phyloP scores from a whole-genome alignment of 2,797 vertebrate genomes.

The Sus cebifrons region DNA sequence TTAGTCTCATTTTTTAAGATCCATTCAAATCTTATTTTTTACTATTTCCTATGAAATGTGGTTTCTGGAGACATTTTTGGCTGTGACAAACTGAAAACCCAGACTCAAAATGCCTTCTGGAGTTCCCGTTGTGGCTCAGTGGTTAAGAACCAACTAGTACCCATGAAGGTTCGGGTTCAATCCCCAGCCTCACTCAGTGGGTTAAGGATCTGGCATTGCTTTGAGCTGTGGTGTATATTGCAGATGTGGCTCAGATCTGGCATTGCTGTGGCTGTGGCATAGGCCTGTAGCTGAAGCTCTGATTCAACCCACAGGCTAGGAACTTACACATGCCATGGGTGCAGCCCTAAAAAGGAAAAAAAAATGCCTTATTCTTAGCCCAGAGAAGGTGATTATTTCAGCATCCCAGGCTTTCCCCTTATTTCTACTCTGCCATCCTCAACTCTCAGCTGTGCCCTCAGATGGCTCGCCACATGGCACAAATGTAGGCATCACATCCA shows the following conservation, averaged over 20 bases:
- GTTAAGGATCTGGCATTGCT: too few relatives aligned
- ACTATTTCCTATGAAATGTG: conserved; percentile 18
- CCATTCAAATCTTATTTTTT: not conserved
- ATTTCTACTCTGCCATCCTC: not conserved
- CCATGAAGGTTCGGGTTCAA: too few relatives aligned
- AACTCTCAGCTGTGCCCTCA: not conserved
- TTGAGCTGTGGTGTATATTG: too few relatives aligned
- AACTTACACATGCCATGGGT: too few relatives aligned
- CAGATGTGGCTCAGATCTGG: too few relatives aligned
- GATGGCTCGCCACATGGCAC: not conserved
- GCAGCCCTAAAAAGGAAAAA: too few relatives aligned
- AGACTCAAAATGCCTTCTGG: not conserved
- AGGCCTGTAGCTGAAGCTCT: too few relatives aligned
- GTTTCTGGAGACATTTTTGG: not conserved
- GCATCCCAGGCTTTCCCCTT: not conserved
- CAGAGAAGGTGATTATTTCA: not conserved
- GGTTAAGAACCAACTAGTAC: too few relatives aligned
- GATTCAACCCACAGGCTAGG: too few relatives aligned
- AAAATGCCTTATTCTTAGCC: not conserved
- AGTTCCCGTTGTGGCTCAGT: too few relatives aligned
- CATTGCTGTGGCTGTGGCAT: too few relatives aligned
- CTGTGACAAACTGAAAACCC: conserved; percentile 5
- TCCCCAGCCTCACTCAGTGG: too few relatives aligned
- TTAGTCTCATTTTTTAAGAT: not conserved
- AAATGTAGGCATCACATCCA: not conserved